These are phyloP conservation scores for Stichodactyla helianthus DNA, from an alignment of 64 coral and sea anemone genomes.

Conservation along the genomic window DNA sequence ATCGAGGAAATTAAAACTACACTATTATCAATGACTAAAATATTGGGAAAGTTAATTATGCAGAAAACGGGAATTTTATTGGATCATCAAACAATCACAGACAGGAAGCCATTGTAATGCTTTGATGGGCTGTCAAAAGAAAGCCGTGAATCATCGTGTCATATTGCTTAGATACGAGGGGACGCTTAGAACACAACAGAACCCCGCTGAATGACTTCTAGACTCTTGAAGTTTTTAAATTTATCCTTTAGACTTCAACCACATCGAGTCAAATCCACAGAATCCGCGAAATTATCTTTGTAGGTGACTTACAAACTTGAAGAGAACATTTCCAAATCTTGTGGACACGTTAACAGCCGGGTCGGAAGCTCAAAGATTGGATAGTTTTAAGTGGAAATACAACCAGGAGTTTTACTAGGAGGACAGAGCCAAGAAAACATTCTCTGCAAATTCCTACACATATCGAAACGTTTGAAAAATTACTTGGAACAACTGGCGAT, in stretches of 20 bases:
- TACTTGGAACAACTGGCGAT: neutral
- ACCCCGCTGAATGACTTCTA: conserved; percentile 1
- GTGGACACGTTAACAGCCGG: neutral
- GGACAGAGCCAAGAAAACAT: neutral
- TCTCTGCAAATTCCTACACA: neutral
- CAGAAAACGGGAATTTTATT: neutral
- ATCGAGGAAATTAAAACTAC: neutral
- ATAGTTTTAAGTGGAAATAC: neutral
- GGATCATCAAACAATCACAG: conserved; percentile 19
- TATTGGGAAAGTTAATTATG: neutral
- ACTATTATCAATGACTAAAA: neutral
- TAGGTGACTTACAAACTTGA: too few species aligned
- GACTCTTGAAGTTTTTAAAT: neutral
- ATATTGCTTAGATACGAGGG: conserved; percentile 27
- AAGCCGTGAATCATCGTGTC: neutral
- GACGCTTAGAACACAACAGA: conserved; percentile 10
- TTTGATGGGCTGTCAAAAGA: conserved; percentile 6
- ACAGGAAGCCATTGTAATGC: conserved; percentile 28
- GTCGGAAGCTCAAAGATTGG: neutral
- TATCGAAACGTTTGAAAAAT: neutral
- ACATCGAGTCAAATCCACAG: neutral
- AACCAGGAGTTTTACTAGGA: neutral
- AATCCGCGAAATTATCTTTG: too few species aligned
- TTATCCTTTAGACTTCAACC: neutral
- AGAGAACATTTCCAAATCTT: neutral